phyloP scores from a whole-genome alignment of 2,113 vertebrate species.

The Loxodonta africana region DNA sequence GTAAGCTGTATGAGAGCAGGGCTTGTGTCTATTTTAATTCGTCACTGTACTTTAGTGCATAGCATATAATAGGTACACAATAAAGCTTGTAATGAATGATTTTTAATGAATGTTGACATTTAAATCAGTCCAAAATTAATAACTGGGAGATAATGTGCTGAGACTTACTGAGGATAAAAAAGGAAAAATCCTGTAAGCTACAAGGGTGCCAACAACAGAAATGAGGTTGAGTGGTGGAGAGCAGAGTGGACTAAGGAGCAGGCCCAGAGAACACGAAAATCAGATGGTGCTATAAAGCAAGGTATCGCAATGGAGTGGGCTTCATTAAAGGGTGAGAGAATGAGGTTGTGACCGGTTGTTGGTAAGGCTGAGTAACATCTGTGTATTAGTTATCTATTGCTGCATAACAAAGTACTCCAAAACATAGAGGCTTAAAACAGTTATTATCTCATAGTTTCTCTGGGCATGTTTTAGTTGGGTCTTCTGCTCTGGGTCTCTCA shows the following conservation, averaged over 20 bases:
- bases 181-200: background rate
- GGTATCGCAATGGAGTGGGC: background rate
- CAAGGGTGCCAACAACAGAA: background rate
- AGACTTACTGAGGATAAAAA: background rate
- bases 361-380: background rate
- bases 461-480: background rate
- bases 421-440: background rate
- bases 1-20: background rate
- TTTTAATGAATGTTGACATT: constrained; percentile 10
- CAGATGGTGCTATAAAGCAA: background rate
- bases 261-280: background rate
- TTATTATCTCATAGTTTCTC: background rate
- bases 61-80: background rate
- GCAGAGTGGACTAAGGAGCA: background rate
- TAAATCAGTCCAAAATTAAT: background rate
- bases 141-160: background rate
- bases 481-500: background rate
- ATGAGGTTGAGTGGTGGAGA: background rate
- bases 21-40: background rate
- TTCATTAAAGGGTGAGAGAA: background rate
- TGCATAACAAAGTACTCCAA: background rate
- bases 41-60: background rate
- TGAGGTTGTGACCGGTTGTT: background rate
- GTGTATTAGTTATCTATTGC: background rate
- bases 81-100: constrained; percentile 6